A percentile compares a stretch with the other conserved stretches of the same genome.
phyloP scores from a whole-genome alignment of 2,888 invertebrate genomes.

The Agrochola macilenta region DNA sequence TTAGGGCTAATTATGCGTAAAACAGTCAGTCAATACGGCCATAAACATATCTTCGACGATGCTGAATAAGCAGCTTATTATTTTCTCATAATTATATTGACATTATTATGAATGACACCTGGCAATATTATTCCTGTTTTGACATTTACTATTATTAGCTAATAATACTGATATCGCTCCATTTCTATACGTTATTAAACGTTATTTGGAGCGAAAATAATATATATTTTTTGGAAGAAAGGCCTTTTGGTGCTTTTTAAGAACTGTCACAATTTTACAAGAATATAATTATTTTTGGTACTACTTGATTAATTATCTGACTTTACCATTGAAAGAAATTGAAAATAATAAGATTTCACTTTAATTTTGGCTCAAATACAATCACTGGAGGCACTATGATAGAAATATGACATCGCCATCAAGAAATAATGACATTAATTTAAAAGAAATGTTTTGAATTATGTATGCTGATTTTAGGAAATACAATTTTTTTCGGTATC shows the following conservation, averaged over 20 bases:
- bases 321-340: not conserved
- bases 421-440: not conserved
- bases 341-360: not conserved
- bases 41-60: not conserved
- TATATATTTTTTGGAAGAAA: not conserved
- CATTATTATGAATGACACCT: not conserved
- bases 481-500: not conserved
- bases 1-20: constrained; percentile 12
- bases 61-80: not conserved
- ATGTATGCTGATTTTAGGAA: constrained; percentile 4
- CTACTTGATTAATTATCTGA: not conserved
- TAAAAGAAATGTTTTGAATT: not conserved
- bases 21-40: constrained; percentile 6
- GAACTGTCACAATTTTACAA: constrained; percentile 11
- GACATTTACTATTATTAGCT: constrained; percentile 2
- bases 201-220: not conserved
- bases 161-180: not conserved
- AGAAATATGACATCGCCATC: not conserved
- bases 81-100: not conserved
- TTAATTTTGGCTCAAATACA: not conserved
- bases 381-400: not conserved
- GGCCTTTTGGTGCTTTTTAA: constrained; percentile 7
- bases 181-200: not conserved
- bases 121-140: constrained; percentile 7
- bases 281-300: not conserved